Evolutionary conservation across 1,140 invertebrate species (phyloP).

Genomic region (Macrobrachium rosenbergii): DNA sequence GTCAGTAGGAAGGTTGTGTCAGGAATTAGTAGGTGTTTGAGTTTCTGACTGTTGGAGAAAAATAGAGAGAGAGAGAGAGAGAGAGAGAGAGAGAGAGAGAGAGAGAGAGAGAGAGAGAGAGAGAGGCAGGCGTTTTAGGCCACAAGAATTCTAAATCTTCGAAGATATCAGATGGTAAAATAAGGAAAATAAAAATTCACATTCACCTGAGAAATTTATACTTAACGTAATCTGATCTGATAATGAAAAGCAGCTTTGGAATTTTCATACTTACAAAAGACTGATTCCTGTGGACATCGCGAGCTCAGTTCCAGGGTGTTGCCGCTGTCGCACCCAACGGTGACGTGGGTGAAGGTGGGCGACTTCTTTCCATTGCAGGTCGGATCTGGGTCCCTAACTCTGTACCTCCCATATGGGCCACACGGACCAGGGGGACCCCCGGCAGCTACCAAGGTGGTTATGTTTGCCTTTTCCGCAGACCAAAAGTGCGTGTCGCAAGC

Average conservation of each 20-base stretch:
- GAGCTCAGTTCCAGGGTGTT: constrained; percentile 68
- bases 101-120: too few species aligned
- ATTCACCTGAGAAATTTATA: too few species aligned
- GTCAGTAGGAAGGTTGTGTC: too few species aligned
- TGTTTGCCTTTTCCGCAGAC: constrained; percentile 59
- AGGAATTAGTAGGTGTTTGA: too few species aligned
- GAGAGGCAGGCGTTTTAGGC: too few species aligned
- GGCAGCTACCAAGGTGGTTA: constrained; percentile 65
- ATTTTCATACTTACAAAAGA: constrained; percentile 65
- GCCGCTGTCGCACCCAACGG: constrained; percentile 34
- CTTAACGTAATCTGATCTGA: neutral
- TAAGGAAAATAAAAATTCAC: too few species aligned
- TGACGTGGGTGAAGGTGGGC: constrained; percentile 51
- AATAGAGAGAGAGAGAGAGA: too few species aligned
- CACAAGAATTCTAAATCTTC: too few species aligned
- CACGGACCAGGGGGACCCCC: constrained; percentile 56
- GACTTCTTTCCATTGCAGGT: constrained; percentile 13
- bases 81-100: too few species aligned
- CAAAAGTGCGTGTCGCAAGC: constrained; percentile 67
- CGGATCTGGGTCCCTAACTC: constrained; percentile 29
- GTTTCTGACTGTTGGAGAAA: too few species aligned
- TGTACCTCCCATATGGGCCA: constrained; percentile 60
- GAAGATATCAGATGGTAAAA: too few species aligned
- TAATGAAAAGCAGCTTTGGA: too few species aligned
- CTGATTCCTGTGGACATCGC: constrained; percentile 68